These are phyloP conservation scores for Tokudaia muenninki DNA, from an alignment of 2,797 vertebrate genomes.

Conservation along the genomic window DNA sequence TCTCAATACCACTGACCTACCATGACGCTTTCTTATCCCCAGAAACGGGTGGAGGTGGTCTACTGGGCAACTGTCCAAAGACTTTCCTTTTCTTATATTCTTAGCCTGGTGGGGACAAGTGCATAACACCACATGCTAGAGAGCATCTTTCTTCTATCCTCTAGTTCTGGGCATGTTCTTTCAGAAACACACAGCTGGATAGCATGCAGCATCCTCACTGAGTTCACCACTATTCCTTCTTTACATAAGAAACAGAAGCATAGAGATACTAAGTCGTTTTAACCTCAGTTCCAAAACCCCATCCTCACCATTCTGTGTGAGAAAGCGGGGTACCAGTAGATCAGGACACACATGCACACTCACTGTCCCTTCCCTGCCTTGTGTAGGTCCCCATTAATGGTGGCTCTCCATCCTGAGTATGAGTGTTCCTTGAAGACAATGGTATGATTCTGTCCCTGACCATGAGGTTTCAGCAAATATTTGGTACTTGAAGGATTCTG, in stretches of 20 bases:
- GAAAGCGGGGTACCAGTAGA: background rate
- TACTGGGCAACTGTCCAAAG: too few relatives aligned
- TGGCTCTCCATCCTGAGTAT: background rate
- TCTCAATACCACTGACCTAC: background rate
- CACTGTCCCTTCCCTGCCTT: background rate
- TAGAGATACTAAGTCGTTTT: background rate
- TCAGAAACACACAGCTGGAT: background rate
- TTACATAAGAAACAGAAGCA: background rate
- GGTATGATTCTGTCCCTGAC: background rate
- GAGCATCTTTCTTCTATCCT: background rate
- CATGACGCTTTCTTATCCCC: background rate
- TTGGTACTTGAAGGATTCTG: background rate
- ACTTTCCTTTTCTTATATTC: background rate
- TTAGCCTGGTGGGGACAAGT: background rate
- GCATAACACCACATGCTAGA: background rate
- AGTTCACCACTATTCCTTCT: background rate
- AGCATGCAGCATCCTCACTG: background rate
- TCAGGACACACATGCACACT: fast-evolving
- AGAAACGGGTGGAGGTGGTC: background rate
- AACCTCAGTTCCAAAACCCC: background rate
- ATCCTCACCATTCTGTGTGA: background rate
- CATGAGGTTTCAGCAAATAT: background rate
- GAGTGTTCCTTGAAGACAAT: background rate
- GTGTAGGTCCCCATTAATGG: fast-evolving
- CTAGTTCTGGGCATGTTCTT: background rate